These are phyloP conservation scores for Nemoura dubitans DNA, from an alignment of 2,888 invertebrate species.

Conservation along the genomic window DNA sequence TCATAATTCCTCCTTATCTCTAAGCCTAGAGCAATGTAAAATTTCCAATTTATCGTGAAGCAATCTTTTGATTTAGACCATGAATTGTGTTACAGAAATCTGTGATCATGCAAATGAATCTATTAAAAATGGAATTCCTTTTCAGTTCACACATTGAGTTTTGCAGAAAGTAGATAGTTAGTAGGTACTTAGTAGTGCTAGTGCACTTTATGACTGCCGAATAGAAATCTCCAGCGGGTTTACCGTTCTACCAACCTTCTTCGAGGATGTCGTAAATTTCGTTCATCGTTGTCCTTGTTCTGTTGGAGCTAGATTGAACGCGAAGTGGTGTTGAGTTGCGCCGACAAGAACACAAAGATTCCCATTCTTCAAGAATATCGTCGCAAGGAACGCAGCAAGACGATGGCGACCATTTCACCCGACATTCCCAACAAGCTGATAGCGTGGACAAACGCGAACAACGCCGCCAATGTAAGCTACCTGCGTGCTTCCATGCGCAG, in stretches of 20 bases:
- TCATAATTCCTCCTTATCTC: not conserved
- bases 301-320: conserved; percentile 74
- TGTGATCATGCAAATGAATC: not conserved
- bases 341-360: conserved; percentile 81
- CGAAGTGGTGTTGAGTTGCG: conserved; percentile 77
- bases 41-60: not conserved
- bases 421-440: conserved; percentile 78
- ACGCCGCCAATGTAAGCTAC: conserved; percentile 55
- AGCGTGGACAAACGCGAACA: conserved; percentile 69
- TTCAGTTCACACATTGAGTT: not conserved
- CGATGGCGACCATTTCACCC: conserved; percentile 73
- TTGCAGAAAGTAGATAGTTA: not conserved
- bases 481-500: too few relatives aligned
- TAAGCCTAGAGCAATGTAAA: not conserved
- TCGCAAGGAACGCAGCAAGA: conserved; percentile 66
- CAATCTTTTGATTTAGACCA: conserved; percentile 4
- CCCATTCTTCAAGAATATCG: conserved; percentile 80
- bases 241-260: not conserved
- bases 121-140: not conserved
- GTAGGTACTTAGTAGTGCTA: not conserved
- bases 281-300: not conserved
- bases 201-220: not conserved
- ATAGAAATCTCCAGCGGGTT: not conserved
- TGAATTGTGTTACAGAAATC: conserved; percentile 12
- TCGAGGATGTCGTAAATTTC: not conserved